These are phyloP conservation scores for Amblyopsis hoosieri DNA, from an alignment of 2,797 vertebrate species.

Conservation along the genomic window DNA sequence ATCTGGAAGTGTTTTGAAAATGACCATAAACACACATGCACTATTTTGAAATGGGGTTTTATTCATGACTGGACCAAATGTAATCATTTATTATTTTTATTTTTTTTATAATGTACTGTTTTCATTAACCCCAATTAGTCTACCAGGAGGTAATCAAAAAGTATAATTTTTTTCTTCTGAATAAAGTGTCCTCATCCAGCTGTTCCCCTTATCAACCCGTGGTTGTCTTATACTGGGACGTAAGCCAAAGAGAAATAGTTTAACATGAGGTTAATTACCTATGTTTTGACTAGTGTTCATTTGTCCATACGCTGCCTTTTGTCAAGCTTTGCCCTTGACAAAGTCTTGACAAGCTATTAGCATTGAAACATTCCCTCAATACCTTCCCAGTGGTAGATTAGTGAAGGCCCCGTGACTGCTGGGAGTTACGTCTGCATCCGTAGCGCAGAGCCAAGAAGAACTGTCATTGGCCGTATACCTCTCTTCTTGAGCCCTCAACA, in stretches of 20 bases:
- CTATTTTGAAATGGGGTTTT: slow-evolving; percentile 13
- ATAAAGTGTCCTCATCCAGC: slow-evolving; percentile 64
- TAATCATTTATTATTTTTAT: slow-evolving; percentile 63
- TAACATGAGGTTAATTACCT: slow-evolving; percentile 73
- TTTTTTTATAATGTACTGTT: slow-evolving; percentile 33
- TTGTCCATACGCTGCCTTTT: slow-evolving; percentile 56
- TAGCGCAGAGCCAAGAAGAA: slow-evolving; percentile 22
- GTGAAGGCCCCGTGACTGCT: slow-evolving; percentile 27
- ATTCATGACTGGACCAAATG: slow-evolving; percentile 64
- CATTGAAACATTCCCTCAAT: slow-evolving; percentile 40
- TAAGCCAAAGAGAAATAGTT: slow-evolving; percentile 71
- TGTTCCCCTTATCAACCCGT: slow-evolving; percentile 68
- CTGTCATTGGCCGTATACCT: slow-evolving; percentile 33
- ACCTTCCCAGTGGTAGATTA: slow-evolving; percentile 34
- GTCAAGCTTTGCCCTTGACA: slow-evolving; percentile 28
- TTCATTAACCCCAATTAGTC: slow-evolving; percentile 77
- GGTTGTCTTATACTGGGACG: slow-evolving; percentile 64
- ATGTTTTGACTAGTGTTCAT: slow-evolving; percentile 57
- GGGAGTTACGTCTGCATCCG: slow-evolving; percentile 31
- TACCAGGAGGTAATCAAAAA: slow-evolving; percentile 64
- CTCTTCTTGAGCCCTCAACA: slow-evolving; percentile 22
- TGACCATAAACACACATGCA: slow-evolving; percentile 24
- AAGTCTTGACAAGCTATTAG: slow-evolving; percentile 4
- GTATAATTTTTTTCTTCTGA: slow-evolving; percentile 42
- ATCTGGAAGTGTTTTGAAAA: slow-evolving; percentile 15